Conservation (phyloP, 2,888 invertebrate species). For the Drosophila anceps region DNA sequence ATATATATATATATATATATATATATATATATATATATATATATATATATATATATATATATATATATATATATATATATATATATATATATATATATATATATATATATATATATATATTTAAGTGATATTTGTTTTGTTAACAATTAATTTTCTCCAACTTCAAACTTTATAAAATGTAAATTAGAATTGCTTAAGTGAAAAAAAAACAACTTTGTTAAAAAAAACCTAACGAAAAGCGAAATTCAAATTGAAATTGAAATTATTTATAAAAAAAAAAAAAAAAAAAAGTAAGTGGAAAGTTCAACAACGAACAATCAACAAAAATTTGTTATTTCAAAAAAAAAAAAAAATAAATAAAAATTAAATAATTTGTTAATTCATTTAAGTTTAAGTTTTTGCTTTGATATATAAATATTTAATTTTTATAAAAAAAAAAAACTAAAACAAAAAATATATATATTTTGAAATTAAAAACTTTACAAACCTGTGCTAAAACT, state of each 20-base stretch:
- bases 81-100: background rate
- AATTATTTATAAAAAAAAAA: background rate
- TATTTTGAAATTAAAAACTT: conserved; percentile 9
- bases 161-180: conserved; percentile 1
- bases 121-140: conserved; percentile 11
- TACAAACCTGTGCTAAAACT: background rate
- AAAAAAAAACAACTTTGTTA: conserved; percentile 2
- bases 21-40: background rate
- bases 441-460: background rate
- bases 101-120: background rate
- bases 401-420: conserved; percentile 13
- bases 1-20: background rate
- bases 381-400: conserved; percentile 4
- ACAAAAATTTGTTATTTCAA: conserved; percentile 6
- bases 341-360: background rate
- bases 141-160: conserved; percentile 1
- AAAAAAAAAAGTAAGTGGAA: background rate
- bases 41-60: background rate
- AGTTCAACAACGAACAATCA: conserved; percentile 1
- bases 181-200: background rate
- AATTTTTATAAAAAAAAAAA: conserved; percentile 1
- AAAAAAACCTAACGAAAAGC: conserved; percentile 8
- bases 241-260: background rate
- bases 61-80: background rate
- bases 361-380: conserved; percentile 6